Percentiles rank a stretch among this genome's conserved stretches.
Conservation (phyloP, 2,113 vertebrate genomes). For the Xenopus laevis region DNA sequence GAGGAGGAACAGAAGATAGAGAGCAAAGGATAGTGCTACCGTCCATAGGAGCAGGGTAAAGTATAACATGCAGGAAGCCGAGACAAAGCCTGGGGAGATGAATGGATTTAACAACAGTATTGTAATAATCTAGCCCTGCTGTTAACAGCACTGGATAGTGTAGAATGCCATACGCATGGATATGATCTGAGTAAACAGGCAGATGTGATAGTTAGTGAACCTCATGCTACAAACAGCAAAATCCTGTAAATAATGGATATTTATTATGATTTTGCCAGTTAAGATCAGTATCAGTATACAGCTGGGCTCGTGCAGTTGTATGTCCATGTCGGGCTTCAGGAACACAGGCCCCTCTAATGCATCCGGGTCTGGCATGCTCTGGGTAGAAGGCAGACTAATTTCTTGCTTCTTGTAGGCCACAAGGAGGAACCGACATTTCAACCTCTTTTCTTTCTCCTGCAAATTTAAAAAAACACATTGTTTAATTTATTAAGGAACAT, state of each 20-base stretch:
- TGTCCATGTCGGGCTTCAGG: too few relatives aligned
- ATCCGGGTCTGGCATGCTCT: slow-evolving; percentile 17
- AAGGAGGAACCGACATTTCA: slow-evolving; percentile 52
- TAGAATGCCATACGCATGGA: slow-evolving; percentile 62
- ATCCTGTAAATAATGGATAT: slow-evolving; percentile 64
- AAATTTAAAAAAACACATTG: not conserved
- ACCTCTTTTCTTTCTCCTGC: not conserved
- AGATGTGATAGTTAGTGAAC: slow-evolving; percentile 74
- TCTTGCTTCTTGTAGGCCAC: slow-evolving; percentile 32
- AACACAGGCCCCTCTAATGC: not conserved
- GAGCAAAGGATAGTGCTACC: slow-evolving; percentile 54
- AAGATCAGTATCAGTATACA: slow-evolving; percentile 65
- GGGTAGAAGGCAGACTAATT: slow-evolving; percentile 15
- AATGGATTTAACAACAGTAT: slow-evolving; percentile 48
- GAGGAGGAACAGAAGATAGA: slow-evolving; percentile 51
- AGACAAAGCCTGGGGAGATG: slow-evolving; percentile 26
- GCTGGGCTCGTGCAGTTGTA: slow-evolving; percentile 47
- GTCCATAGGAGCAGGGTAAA: slow-evolving; percentile 62
- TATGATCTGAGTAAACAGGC: slow-evolving; percentile 71
- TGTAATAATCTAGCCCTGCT: slow-evolving; percentile 67
- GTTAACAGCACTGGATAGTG: slow-evolving; percentile 66
- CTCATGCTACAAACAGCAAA: slow-evolving; percentile 60
- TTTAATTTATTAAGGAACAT: too few relatives aligned
- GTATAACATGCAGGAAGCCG: slow-evolving; percentile 50
- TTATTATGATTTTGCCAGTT: slow-evolving; percentile 68